Evolutionary conservation across 2,888 invertebrate genomes (phyloP), one percentile per base, ranked within the genome.

Genomic region (Cephus pygmeus): DNA sequence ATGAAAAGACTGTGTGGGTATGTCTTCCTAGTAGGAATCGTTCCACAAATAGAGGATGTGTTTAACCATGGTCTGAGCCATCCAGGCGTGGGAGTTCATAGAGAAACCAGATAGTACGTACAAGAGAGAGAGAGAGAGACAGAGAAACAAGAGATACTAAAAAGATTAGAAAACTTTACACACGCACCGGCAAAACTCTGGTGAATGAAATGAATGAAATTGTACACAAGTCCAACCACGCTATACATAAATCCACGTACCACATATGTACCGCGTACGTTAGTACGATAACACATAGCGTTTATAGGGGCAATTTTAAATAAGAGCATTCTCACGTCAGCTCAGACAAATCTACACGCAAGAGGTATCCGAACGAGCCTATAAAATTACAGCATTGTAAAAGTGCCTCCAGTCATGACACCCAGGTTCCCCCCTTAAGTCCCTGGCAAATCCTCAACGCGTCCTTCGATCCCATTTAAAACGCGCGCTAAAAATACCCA

Each of bases 1-100:
- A 56, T 23, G 23, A 56, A 56, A 56, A 56, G 12, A 3, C 31
- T 31, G 15, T 30, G 23, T 31, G 31, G 71, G 15, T 71, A 31
- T 4, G 15, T 71, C 23, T 34, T 30, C 69, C 30, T 31, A 71
- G 71, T 30, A 31, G 71, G 79, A 83, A 80, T 80, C 79, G 78
- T 56, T 83, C 76, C 69, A 79, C 56, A 80, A 81, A 83, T 80
- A 83, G 79, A 83, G 77, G 75, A 80, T 34, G 77, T 83, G 80
- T 80, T 79, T 34, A 34, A 11, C 3, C 71, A 30, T 34, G 71
- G 31, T 31, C 71, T 23, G 71, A 71, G 71, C 34, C 71, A 23
- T 23, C 23, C 56, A 56, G 23, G 56, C 23, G 56, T 56, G 56
- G 23, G 23, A 56, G 56, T 56, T 56, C 56, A 56, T 56, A 56